Percentiles rank a stretch among this genome's conserved stretches.
These are phyloP conservation scores for Falco rusticolus DNA, from an alignment of 2,797 vertebrate species.

Conservation along the genomic window DNA sequence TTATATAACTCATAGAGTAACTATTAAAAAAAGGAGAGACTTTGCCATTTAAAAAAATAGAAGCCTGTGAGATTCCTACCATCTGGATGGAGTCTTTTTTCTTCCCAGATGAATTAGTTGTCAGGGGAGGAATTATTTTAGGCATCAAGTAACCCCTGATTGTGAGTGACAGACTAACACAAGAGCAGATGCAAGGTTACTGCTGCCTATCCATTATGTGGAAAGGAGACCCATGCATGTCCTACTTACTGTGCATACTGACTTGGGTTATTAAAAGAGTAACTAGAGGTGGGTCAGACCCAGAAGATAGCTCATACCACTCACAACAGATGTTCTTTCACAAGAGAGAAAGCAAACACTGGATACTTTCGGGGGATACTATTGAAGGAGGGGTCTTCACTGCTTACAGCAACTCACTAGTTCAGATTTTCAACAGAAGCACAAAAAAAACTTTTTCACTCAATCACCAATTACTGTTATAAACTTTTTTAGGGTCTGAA, in stretches of 20 bases:
- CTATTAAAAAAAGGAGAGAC: conserved; percentile 42
- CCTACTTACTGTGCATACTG: conserved; percentile 32
- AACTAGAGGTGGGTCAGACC: conserved; percentile 18
- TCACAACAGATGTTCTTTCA: conserved; percentile 40
- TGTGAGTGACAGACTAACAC: conserved; percentile 63
- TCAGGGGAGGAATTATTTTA: conserved; percentile 64
- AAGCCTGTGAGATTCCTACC: conserved; percentile 61
- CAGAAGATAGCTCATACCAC: not conserved
- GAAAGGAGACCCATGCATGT: conserved; percentile 39
- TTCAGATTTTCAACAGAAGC: not conserved
- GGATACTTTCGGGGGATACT: not conserved
- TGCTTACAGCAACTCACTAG: not conserved
- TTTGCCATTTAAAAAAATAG: not conserved
- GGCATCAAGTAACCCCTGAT: conserved; percentile 50
- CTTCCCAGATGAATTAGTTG: conserved; percentile 71
- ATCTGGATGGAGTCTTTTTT: conserved; percentile 71
- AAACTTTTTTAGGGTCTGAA: not conserved
- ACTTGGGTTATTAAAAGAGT: conserved; percentile 24
- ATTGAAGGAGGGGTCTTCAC: not conserved
- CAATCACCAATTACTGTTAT: not conserved
- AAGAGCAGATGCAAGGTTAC: conserved; percentile 68
- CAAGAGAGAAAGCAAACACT: not conserved
- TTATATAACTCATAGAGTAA: conserved; percentile 41
- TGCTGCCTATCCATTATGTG: conserved; percentile 52
- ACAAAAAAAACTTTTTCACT: not conserved